Percentiles rank a stretch among this genome's conserved stretches.
Conservation (phyloP, 2,113 vertebrate species). For the Myotis brandtii region DNA sequence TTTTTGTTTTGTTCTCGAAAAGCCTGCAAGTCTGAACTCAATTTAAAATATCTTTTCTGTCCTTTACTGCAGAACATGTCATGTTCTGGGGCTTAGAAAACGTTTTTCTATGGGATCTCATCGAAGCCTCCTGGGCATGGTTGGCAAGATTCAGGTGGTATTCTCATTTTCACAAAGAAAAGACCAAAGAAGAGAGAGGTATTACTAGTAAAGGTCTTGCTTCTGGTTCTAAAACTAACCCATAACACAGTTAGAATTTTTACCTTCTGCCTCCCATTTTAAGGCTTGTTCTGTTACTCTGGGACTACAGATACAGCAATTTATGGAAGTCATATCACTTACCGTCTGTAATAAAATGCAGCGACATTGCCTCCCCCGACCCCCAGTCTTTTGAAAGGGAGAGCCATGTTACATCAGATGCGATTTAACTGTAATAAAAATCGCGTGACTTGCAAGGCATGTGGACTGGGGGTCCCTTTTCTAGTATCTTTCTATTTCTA, state of each 20-base stretch:
- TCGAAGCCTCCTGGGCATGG: not conserved
- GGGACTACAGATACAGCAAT: not conserved
- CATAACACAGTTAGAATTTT: not conserved
- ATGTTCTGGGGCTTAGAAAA: not conserved
- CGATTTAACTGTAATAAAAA: conserved; percentile 72
- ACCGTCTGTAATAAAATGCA: not conserved
- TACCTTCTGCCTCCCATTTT: not conserved
- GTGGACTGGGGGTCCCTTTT: conserved; percentile 64
- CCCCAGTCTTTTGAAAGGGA: not conserved
- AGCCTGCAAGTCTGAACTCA: not conserved
- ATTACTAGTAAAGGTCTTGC: not conserved
- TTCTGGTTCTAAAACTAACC: not conserved
- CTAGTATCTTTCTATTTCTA: conserved; percentile 70
- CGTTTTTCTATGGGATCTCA: not conserved
- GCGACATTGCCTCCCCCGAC: accelerated
- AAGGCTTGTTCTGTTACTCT: not conserved
- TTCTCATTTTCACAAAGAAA: not conserved
- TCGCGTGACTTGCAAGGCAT: conserved; percentile 54
- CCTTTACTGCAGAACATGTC: not conserved
- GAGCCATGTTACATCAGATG: conserved; percentile 48
- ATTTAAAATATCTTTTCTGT: not conserved
- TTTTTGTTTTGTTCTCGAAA: not conserved
- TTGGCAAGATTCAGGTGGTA: not conserved
- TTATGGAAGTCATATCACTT: not conserved
- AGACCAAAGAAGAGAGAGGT: not conserved